These are phyloP conservation scores for Zygogramma bicolorata DNA, from an alignment of 2,888 invertebrate genomes.

Conservation along the genomic window DNA sequence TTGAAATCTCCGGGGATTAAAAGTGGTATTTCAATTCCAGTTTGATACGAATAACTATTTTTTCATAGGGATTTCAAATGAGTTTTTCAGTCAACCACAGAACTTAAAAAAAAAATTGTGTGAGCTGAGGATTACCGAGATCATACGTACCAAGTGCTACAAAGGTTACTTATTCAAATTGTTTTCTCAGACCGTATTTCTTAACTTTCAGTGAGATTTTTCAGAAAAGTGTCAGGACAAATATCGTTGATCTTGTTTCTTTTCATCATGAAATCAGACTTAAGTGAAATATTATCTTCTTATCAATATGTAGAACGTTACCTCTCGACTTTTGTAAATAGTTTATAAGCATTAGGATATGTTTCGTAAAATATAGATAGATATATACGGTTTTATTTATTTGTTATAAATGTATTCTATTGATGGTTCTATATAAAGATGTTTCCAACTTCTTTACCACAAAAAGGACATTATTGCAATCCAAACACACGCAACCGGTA, in stretches of 20 bases:
- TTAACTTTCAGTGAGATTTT: background rate
- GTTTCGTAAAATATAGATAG: background rate
- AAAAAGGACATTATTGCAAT: too few species aligned
- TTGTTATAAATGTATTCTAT: conserved; percentile 6
- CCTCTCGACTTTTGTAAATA: conserved; percentile 4
- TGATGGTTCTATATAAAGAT: background rate
- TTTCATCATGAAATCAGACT: background rate
- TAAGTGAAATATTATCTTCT: background rate
- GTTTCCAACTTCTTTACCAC: background rate
- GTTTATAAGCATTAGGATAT: background rate
- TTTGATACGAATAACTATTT: too few species aligned
- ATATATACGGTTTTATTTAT: background rate
- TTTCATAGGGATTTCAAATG: too few species aligned
- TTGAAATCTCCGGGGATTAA: too few species aligned
- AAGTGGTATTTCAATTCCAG: too few species aligned
- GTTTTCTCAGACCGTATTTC: too few species aligned
- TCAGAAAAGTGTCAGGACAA: background rate
- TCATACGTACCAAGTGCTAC: too few species aligned
- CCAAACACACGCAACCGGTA: too few species aligned
- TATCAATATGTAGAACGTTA: background rate
- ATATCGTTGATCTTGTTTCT: background rate
- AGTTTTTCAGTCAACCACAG: too few species aligned
- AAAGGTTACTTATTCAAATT: too few species aligned
- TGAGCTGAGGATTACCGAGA: too few species aligned
- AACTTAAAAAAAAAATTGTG: too few species aligned